Percentiles rank a stretch among this genome's conserved stretches.
These are phyloP conservation scores for Lydus trimaculatus DNA, from an alignment of 2,888 invertebrate genomes.

Conservation along the genomic window DNA sequence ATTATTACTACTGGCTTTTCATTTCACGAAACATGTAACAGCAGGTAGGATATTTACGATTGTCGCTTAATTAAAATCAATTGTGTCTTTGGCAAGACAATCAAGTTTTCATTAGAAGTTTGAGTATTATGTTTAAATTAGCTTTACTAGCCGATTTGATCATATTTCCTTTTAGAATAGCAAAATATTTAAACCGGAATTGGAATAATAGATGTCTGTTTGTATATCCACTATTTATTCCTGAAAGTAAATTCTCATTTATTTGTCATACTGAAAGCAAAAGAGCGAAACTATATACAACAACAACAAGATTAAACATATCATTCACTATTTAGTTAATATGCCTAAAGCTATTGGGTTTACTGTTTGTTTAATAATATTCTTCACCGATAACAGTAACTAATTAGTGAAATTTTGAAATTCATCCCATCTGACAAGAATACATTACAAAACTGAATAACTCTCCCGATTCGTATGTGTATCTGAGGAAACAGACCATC, in stretches of 20 bases:
- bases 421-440: neutral
- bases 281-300: neutral
- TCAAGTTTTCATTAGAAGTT: too few relatives aligned
- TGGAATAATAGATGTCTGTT: neutral
- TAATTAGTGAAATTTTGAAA: neutral
- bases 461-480: neutral
- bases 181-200: neutral
- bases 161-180: too few relatives aligned
- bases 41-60: slow-evolving; percentile 36
- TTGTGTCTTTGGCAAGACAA: too few relatives aligned
- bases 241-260: neutral
- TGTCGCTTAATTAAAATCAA: too few relatives aligned
- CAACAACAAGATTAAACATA: slow-evolving; percentile 1
- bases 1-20: slow-evolving; percentile 43
- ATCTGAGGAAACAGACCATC: neutral
- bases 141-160: too few relatives aligned
- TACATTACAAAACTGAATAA: neutral
- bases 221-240: too few relatives aligned
- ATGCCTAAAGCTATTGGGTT: neutral
- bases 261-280: neutral
- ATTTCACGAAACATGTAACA: slow-evolving; percentile 38
- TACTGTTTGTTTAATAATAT: neutral
- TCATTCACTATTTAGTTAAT: neutral
- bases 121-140: too few relatives aligned
- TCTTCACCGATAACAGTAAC: neutral